A percentile compares a stretch with the other conserved stretches of the same genome.
phyloP scores from a whole-genome alignment of 2,888 invertebrate genomes.

The Acanthococcus lagerstroemiae region DNA sequence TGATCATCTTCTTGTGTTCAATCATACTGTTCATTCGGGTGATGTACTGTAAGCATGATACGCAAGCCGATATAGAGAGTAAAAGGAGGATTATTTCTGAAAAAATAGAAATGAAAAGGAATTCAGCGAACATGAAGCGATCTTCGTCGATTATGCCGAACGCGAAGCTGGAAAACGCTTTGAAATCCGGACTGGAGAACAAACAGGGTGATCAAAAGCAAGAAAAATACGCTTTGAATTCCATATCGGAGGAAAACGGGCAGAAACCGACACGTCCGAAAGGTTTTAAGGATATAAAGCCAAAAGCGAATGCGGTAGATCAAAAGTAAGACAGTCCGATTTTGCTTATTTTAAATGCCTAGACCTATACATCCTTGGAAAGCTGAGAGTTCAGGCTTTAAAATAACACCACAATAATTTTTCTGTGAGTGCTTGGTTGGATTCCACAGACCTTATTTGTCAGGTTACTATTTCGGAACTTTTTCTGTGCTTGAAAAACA shows the following conservation, averaged over 20 bases:
- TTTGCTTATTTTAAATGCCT: no score
- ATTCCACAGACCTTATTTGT: no score
- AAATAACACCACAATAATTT: no score
- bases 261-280: constrained; percentile 20
- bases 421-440: no score
- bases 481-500: no score
- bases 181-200: constrained; percentile 41
- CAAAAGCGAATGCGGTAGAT: constrained; percentile 4
- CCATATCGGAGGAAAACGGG: not conserved
- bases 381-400: no score
- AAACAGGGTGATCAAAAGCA: not conserved
- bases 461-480: no score
- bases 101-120: constrained; percentile 26
- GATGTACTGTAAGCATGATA: constrained; percentile 24
- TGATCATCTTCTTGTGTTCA: constrained; percentile 22
- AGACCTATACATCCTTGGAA: no score
- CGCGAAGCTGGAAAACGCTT: constrained; percentile 1
- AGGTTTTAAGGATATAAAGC: constrained; percentile 18
- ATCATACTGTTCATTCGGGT: constrained; percentile 23
- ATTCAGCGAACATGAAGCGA: constrained; percentile 20
- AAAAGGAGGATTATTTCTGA: constrained; percentile 23
- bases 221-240: not conserved
- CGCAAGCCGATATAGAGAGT: constrained; percentile 22
- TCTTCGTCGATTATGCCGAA: constrained; percentile 12
- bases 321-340: constrained; percentile 7